phyloP scores from a whole-genome alignment of 1,140 invertebrate genomes.

The Zaprionus capensis region DNA sequence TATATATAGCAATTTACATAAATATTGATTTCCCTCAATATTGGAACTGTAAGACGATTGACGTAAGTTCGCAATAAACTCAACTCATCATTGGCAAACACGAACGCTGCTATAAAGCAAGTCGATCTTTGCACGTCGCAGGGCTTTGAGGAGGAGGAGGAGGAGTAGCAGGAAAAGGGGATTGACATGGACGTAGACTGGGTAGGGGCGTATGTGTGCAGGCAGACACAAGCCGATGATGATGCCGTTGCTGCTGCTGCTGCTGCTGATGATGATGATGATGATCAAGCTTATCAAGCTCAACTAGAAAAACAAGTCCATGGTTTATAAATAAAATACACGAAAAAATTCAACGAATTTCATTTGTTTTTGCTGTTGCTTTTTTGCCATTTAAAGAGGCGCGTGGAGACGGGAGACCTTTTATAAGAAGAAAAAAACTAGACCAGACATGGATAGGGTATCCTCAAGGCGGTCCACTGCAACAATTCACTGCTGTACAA shows the following conservation, averaged over 20 bases:
- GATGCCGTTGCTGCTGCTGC: slow-evolving; percentile 1
- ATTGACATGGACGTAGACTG: background rate
- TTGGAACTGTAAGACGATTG: slow-evolving; percentile 33
- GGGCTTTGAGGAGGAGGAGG: background rate
- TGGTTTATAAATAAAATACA: slow-evolving; percentile 73
- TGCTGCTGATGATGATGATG: slow-evolving; percentile 34
- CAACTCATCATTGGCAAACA: slow-evolving; percentile 33
- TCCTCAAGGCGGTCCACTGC: background rate
- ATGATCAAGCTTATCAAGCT: slow-evolving; percentile 72
- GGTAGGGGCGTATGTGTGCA: slow-evolving; percentile 16
- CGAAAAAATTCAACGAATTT: slow-evolving; percentile 39
- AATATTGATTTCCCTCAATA: slow-evolving; percentile 38
- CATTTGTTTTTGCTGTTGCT: slow-evolving; percentile 1
- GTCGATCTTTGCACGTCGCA: slow-evolving; percentile 28
- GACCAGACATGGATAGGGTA: background rate
- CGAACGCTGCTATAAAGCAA: slow-evolving; percentile 18
- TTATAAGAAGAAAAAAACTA: background rate
- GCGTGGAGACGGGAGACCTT: slow-evolving; percentile 22
- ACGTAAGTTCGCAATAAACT: slow-evolving; percentile 41
- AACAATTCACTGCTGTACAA: background rate
- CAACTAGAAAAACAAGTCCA: slow-evolving; percentile 80
- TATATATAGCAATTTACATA: background rate
- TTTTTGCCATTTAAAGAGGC: slow-evolving; percentile 32
- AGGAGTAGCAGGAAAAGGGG: background rate
- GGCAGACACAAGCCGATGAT: slow-evolving; percentile 20